These are phyloP conservation scores for Rhinoraja longicauda DNA, from an alignment of 2,797 vertebrate species.

Conservation along the genomic window DNA sequence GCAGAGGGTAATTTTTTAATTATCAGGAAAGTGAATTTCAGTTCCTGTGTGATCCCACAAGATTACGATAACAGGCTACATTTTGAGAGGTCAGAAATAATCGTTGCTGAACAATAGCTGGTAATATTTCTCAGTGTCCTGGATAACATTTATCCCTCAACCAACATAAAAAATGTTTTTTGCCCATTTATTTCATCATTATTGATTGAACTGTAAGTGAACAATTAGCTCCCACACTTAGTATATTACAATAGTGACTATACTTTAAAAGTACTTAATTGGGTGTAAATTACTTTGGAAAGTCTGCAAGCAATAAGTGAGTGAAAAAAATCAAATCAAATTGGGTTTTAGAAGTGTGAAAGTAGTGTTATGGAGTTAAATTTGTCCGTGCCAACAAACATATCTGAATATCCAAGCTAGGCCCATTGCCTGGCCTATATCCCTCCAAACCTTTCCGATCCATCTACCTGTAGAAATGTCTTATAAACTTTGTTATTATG, in stretches of 20 bases:
- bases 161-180: background rate
- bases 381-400: too few relatives aligned
- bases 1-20: background rate
- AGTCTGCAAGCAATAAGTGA: background rate
- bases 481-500: too few relatives aligned
- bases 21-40: background rate
- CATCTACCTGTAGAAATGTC: too few relatives aligned
- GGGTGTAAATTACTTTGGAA: background rate
- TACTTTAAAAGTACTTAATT: background rate
- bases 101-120: too few relatives aligned
- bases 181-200: background rate
- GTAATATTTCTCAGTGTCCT: too few relatives aligned
- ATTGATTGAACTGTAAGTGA: background rate
- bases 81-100: background rate
- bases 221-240: too few relatives aligned
- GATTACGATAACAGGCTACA: background rate
- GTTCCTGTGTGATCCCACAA: background rate
- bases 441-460: too few relatives aligned
- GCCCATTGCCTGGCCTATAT: too few relatives aligned
- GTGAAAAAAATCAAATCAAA: background rate
- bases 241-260: background rate
- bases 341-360: background rate
- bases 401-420: too few relatives aligned
- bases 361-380: too few relatives aligned
- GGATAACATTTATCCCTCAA: background rate